phyloP scores from a whole-genome alignment of 1,140 invertebrate species.

The Hylaeus anthracinus region DNA sequence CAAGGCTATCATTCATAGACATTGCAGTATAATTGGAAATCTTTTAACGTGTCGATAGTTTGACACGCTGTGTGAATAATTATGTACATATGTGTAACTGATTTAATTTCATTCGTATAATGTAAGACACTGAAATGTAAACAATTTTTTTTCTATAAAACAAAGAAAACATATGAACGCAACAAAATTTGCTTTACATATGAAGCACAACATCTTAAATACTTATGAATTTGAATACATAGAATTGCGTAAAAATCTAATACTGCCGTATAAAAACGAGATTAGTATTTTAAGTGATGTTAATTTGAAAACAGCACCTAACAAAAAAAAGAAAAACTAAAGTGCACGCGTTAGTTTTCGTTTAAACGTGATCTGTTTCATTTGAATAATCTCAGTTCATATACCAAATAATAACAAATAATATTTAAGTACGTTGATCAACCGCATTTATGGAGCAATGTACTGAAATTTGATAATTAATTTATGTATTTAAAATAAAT shows the following conservation, averaged over 20 bases:
- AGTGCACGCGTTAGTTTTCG: background rate
- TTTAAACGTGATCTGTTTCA: constrained; percentile 40
- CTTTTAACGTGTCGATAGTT: constrained; percentile 25
- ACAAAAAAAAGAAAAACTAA: background rate
- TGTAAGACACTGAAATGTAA: constrained; percentile 24
- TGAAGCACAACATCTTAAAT: constrained; percentile 3
- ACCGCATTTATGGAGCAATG: constrained; percentile 29
- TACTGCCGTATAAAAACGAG: constrained; percentile 6
- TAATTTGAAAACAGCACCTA: constrained; percentile 6
- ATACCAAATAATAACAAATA: constrained; percentile 51
- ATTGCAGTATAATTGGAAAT: constrained; percentile 29
- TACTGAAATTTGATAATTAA: constrained; percentile 57
- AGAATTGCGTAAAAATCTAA: constrained; percentile 14
- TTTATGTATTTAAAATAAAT: constrained; percentile 48
- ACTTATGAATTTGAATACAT: constrained; percentile 46
- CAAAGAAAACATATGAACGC: background rate
- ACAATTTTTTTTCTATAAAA: constrained; percentile 18
- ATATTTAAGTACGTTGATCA: constrained; percentile 22
- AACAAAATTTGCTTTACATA: background rate
- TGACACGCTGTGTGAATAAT: constrained; percentile 45
- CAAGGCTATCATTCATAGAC: constrained; percentile 14
- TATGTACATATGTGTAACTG: constrained; percentile 47
- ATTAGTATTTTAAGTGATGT: constrained; percentile 20
- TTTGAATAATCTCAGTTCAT: constrained; percentile 34
- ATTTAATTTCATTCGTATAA: constrained; percentile 38